Conservation (phyloP, 2,113 vertebrate genomes). For the Myocastor coypus region DNA sequence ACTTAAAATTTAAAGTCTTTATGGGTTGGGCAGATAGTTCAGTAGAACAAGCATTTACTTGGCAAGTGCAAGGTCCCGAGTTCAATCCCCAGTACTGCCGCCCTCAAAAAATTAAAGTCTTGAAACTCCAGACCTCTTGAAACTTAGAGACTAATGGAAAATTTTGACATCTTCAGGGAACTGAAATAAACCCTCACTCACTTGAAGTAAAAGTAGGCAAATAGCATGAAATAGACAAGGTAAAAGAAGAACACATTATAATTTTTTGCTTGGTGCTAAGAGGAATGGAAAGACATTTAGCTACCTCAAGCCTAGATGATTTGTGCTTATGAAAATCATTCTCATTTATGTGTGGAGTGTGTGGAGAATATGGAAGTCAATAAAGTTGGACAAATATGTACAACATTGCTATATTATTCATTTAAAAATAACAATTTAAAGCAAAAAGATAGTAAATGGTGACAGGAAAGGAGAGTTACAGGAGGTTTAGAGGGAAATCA, state of each 20-base stretch:
- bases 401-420: too few species aligned
- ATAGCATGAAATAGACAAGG: not conserved
- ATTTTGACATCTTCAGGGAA: not conserved
- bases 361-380: not conserved
- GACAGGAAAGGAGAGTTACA: not conserved
- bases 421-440: not conserved
- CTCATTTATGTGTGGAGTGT: not conserved
- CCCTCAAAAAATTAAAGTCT: too few species aligned
- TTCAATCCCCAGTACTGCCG: too few species aligned
- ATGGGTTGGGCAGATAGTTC: too few species aligned
- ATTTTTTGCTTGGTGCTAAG: not conserved
- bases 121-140: not conserved
- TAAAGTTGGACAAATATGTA: not conserved
- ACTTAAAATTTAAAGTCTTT: too few species aligned
- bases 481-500: not conserved
- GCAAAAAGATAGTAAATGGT: not conserved
- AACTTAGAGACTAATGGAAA: not conserved
- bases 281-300: not conserved
- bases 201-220: not conserved
- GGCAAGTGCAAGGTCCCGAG: too few species aligned
- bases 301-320: not conserved
- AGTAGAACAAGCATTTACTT: too few species aligned
- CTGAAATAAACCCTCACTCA: not conserved
- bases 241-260: not conserved
- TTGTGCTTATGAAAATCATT: not conserved